Evolutionary conservation across 2,888 invertebrate species (phyloP), one percentile per base, ranked within the genome.

Genomic region (Platynereis dumerilii): DNA sequence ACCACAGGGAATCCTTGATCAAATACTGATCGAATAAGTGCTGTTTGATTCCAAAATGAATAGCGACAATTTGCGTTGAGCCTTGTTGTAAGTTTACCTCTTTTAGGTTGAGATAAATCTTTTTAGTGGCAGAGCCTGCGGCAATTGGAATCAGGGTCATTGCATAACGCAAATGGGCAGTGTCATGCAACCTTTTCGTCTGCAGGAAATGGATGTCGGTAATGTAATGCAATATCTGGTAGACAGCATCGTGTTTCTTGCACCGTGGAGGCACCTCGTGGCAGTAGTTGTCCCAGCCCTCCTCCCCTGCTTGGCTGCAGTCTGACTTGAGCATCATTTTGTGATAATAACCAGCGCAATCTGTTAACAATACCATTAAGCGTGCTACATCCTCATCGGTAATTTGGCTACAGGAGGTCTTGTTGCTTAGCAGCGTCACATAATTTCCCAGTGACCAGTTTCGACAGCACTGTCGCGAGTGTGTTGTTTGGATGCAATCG

Each of bases 401-500:
- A n/a, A n/a, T n/a, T n/a, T n/a, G n/a, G n/a, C n/a, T n/a, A n/a
- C n/a, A n/a, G n/a, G n/a, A n/a, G n/a, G n/a, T n/a, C n/a, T n/a
- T n/a, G n/a, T n/a, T 89, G 88, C 55, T 86, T 82, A 3, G 94
- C 76, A 92, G 86, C 72, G 94, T 91, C 72, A 96, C 89, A 84
- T 94, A 96, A 86, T 94, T 96, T 72, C 93, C 91, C 72, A 96
- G 87, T 64, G 94, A 93, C 95, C 96, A 96, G 60, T 92, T 90
- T 57, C 90, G 91, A 81, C 96, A 96, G 71, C 82, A 82, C 42
- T 70, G n/a, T n/a, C n/a, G n/a, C n/a, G n/a, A n/a, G n/a, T n/a
- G n/a, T n/a, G n/a, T n/a, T n/a, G n/a, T n/a, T n/a, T n/a, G n/a
- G n/a, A n/a, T n/a, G n/a, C n/a, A n/a, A n/a, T n/a, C n/a, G n/a